Percentiles rank a stretch among this genome's conserved stretches.
Evolutionary conservation across 2,797 vertebrate genomes (phyloP).

Genomic region (Epinephelus malabaricus): DNA sequence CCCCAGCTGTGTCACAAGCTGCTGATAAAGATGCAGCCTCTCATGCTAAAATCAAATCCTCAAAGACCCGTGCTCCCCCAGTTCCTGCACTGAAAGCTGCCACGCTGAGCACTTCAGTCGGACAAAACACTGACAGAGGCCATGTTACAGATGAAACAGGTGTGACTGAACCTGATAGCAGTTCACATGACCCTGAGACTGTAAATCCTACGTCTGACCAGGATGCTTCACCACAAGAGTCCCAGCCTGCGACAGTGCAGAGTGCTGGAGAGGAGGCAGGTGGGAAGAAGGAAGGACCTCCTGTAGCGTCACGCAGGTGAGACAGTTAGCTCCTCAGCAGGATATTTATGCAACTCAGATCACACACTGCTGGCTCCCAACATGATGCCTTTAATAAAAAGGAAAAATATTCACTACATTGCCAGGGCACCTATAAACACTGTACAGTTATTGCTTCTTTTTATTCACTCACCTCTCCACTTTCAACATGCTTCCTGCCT

Average conservation of each 20-base stretch:
- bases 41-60: constrained; percentile 57
- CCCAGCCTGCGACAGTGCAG: constrained; percentile 72
- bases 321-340: constrained; percentile 36
- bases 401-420: too few relatives aligned
- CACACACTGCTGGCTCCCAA: background rate
- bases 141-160: background rate
- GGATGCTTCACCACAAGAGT: constrained; percentile 85
- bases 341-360: background rate
- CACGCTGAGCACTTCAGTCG: background rate
- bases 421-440: too few relatives aligned
- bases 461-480: too few relatives aligned
- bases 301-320: constrained; percentile 91
- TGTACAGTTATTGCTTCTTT: too few relatives aligned
- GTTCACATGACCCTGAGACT: constrained; percentile 45
- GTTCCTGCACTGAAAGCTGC: constrained; percentile 63
- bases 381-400: background rate
- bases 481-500: too few relatives aligned
- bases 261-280: constrained; percentile 40
- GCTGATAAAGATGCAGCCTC: constrained; percentile 28
- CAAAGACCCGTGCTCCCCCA: constrained; percentile 76
- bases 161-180: background rate
- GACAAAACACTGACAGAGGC: background rate
- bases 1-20: constrained; percentile 19
- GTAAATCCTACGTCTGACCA: constrained; percentile 61
- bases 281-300: constrained; percentile 76